A percentile compares a stretch with the other conserved stretches of the same genome.
Evolutionary conservation across 1,140 invertebrate genomes (phyloP).

Genomic region (Rhopalosiphum maidis): DNA sequence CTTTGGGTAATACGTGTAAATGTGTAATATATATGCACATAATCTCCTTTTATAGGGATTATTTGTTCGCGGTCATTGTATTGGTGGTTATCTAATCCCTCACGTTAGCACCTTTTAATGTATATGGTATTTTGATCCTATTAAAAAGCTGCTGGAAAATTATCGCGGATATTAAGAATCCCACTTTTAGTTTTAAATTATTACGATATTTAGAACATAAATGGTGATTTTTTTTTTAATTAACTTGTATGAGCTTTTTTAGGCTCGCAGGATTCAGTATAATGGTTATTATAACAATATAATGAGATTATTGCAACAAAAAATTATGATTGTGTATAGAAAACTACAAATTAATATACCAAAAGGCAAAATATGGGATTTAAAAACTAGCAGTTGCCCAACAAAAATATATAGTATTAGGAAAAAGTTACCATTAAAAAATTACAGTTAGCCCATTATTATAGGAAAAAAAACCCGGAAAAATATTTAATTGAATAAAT

Average conservation of each 20-base stretch:
- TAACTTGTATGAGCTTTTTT: background rate
- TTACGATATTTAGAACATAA: background rate
- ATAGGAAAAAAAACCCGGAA: too few relatives aligned
- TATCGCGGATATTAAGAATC: background rate
- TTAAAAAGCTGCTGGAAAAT: background rate
- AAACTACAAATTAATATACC: background rate
- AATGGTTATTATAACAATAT: background rate
- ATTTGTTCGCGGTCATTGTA: constrained; percentile 10
- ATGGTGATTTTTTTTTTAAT: background rate
- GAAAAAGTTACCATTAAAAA: too few relatives aligned
- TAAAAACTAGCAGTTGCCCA: too few relatives aligned
- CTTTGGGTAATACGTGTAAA: background rate
- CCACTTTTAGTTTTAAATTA: background rate
- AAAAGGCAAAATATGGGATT: background rate
- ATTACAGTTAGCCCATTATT: too few relatives aligned
- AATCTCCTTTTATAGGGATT: constrained; percentile 42
- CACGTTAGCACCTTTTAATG: constrained; percentile 22
- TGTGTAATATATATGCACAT: background rate
- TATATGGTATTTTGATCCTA: constrained; percentile 23
- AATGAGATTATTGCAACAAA: background rate
- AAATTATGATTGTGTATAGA: background rate
- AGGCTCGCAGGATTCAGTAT: background rate
- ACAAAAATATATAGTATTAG: too few relatives aligned
- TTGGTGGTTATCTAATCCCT: constrained; percentile 23
- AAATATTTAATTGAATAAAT: too few relatives aligned